phyloP scores from a whole-genome alignment of 2,888 invertebrate species.

The Schizaphis graminum region DNA sequence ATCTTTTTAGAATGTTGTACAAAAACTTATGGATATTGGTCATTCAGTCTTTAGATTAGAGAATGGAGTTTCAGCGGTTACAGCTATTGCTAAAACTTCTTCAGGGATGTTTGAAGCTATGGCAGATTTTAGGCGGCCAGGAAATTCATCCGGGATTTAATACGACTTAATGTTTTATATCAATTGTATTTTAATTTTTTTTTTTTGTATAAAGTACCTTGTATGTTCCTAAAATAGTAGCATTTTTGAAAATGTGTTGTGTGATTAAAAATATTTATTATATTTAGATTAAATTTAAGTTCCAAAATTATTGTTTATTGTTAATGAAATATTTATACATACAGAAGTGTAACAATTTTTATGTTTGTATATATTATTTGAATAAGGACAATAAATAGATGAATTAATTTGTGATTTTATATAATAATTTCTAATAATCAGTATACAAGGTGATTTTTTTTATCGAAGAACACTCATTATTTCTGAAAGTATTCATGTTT shows the following conservation, averaged over 20 bases:
- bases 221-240: constrained; percentile 10
- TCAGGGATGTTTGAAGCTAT: constrained; percentile 47
- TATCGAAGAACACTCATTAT: no score
- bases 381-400: background rate
- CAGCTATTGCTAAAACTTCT: constrained; percentile 31
- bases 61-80: background rate
- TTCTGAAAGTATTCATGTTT: no score
- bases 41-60: constrained; percentile 13
- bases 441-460: no score
- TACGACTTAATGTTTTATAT: background rate
- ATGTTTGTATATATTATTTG: background rate
- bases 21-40: constrained; percentile 41
- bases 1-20: constrained; percentile 39
- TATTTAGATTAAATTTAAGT: background rate
- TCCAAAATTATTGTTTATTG: background rate
- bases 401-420: background rate
- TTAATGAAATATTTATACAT: background rate
- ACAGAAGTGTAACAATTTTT: background rate
- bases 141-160: constrained; percentile 53
- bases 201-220: background rate
- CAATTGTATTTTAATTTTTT: background rate
- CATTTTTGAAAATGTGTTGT: background rate
- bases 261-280: background rate
- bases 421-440: background rate
- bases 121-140: constrained; percentile 57